Evolutionary conservation across 92 coral and sea anemone genomes (phyloP), one percentile per base, ranked within the genome.

Genomic region (Zoanthus solanderi): DNA sequence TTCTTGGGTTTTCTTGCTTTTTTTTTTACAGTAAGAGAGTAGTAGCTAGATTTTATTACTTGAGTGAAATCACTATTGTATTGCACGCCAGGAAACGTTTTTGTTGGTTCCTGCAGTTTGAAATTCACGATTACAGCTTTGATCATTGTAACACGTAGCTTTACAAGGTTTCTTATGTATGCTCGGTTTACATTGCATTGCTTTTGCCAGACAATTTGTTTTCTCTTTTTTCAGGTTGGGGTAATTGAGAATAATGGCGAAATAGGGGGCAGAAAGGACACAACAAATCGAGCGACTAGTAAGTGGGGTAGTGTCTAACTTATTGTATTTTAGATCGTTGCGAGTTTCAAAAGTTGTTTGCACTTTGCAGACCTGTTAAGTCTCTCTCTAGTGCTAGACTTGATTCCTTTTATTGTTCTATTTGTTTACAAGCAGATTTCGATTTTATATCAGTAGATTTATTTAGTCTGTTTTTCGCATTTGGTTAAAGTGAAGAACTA

Each of bases 211-310:
- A 29, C 13, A 29, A 44, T 61, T 79, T 73, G 32, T 63, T 52
- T 81, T 76, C 79, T 17, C 78, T 75, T 77, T 45, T 88, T 78
- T 44, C 78, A 95, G 98, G 96, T 91, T 90, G 98, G 93, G 61
- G 92, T 95, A 87, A 93, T 93, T 63, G 98, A 95, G 63, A 93
- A 89, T 92, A 93, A 93, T 88, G 98, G 98, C 78, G 90, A 92
- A 58, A 46, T 93, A 93, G 98, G 88, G 50, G 92, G 94, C 17
- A 76, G 86, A 15, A 94, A 90, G 78, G 93, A 84, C 53, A 52
- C 91, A 14, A 47, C 95, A 34, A 92, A 71, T 60, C 89, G 81
- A 34, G 53, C 90, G 76, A 80, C 91, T 34, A 90, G 87, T 72
- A 84, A 93, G 93, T 53, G 83, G 90, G 48, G 85, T 48, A 9